Percentiles rank a stretch among this genome's conserved stretches.
phyloP scores from a whole-genome alignment of 2,113 vertebrate species.

The Trichechus manatus region DNA sequence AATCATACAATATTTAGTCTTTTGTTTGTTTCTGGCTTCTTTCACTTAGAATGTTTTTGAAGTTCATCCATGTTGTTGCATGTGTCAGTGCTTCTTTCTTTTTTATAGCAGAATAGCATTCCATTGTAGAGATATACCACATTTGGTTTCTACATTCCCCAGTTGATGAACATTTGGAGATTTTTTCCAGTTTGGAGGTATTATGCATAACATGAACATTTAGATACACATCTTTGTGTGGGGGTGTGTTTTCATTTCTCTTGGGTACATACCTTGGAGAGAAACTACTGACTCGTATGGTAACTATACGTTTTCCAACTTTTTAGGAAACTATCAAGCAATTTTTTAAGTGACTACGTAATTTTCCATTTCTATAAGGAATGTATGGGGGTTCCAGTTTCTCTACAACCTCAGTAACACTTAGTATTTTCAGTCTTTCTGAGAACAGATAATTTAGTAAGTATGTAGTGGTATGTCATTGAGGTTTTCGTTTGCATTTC shows the following conservation, averaged over 20 bases:
- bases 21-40: neutral
- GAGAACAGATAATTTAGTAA: neutral
- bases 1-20: neutral
- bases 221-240: neutral
- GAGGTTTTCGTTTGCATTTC: neutral
- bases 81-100: neutral
- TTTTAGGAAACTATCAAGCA: neutral
- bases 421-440: neutral
- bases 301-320: neutral
- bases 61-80: neutral
- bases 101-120: neutral
- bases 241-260: neutral
- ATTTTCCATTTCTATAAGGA: slow-evolving; percentile 8
- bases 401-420: neutral
- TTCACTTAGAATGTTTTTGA: neutral
- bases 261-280: too few relatives aligned
- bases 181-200: neutral
- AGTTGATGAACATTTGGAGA: neutral
- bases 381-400: neutral
- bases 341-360: neutral
- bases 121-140: neutral
- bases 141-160: neutral
- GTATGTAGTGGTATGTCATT: neutral
- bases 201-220: neutral
- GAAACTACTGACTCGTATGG: too few relatives aligned